Conservation (phyloP, 1,140 invertebrate species). For the Pseudomyrmex gracilis region DNA sequence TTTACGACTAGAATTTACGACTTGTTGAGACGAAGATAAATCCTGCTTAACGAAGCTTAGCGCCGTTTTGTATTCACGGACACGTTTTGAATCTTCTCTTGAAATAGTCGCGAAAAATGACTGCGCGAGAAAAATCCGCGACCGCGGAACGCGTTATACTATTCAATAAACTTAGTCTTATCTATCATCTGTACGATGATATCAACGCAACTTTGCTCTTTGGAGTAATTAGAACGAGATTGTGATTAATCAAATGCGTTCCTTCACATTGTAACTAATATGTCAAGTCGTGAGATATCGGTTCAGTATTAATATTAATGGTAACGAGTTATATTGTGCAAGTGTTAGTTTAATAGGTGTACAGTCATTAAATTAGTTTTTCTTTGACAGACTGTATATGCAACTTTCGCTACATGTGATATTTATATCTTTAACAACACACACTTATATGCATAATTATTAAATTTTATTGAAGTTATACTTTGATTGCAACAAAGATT, state of each 20-base stretch:
- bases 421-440: no score
- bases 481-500: neutral
- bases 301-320: neutral
- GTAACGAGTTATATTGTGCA: no score
- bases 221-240: constrained; percentile 41
- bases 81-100: constrained; percentile 25
- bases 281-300: neutral
- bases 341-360: no score
- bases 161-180: constrained; percentile 46
- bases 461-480: neutral
- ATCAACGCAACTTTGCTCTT: constrained; percentile 26
- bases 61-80: constrained; percentile 15
- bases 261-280: constrained; percentile 24
- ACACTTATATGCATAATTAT: no score
- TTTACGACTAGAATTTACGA: constrained; percentile 2
- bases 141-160: constrained; percentile 48
- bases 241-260: constrained; percentile 25
- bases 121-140: constrained; percentile 43
- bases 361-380: no score
- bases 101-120: constrained; percentile 17
- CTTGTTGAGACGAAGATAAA: constrained; percentile 15
- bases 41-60: constrained; percentile 5
- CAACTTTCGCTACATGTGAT: no score
- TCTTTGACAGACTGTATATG: no score
- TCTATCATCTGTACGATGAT: constrained; percentile 52